Evolutionary conservation across 2,888 invertebrate species (phyloP), one percentile per base, ranked within the genome.

Genomic region (Anthoptus insignis): DNA sequence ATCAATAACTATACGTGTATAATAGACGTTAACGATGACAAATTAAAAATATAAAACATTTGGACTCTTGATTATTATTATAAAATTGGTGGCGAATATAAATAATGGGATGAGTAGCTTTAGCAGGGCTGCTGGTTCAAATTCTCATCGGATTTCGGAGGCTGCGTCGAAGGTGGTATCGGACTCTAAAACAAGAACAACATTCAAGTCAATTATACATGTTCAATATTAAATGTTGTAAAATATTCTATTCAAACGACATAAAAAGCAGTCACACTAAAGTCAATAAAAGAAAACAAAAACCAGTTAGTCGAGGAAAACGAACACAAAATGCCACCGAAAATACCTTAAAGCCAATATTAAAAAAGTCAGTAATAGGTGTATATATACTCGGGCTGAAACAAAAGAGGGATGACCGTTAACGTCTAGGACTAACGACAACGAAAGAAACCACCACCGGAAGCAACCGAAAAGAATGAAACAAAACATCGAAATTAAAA

Each of bases 91-190:
- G 75, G 78, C 73, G 70, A 74, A 70, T 67, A 66, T 72, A 73
- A 72, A 79, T 72, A 77, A 78, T 73, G 67, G 60, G 37, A 32
- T 57, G 65, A 60, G 66, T 69, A 66, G 59, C 76, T 80, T 87
- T 94, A 94, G 90, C 90, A 94, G 83, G 94, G 94, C 81, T 95
- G 95, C 81, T 96, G 95, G 91, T 96, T 96, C 91, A 96, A 94
- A 93, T 96, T 96, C 86, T 96, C 96, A 84, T 96, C 96, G 77
- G 96, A 94, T 80, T 95, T 95, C 82, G 95, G 95, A 81, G 90
- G 91, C 84, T 92, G 94, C 84, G 88, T 87, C 78, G 87, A 86
- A 77, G 93, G 93, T 82, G 96, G 96, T 83, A 95, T 91, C 80
- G 96, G 96, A 92, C 96, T 96, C 96, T 96, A 94, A 68, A 76